Percentiles rank a stretch among this genome's conserved stretches.
Evolutionary conservation across 2,888 invertebrate genomes (phyloP).

Genomic region (Tiphia femorata): DNA sequence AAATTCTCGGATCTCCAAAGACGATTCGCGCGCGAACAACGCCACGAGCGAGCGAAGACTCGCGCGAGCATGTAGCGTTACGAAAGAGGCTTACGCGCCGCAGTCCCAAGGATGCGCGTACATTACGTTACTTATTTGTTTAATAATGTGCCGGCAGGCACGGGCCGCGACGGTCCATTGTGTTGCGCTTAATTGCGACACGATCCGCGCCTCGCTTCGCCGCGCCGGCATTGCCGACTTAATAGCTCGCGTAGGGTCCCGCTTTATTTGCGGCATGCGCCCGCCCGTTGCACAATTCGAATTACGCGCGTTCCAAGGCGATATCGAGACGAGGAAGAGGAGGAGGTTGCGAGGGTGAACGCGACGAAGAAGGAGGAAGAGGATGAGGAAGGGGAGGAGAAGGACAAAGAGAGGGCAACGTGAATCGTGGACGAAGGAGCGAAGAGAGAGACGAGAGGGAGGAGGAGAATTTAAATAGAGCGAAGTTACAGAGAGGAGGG

Average conservation of each 20-base stretch:
- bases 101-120: conserved; percentile 1
- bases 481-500: background rate
- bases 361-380: too few relatives aligned
- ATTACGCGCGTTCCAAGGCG: too few relatives aligned
- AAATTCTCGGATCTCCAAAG: too few relatives aligned
- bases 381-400: background rate
- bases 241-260: conserved; percentile 6
- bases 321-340: too few relatives aligned
- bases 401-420: background rate
- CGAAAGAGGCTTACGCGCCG: too few relatives aligned
- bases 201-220: too few relatives aligned
- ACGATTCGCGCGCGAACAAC: too few relatives aligned
- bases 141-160: background rate
- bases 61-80: too few relatives aligned
- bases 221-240: too few relatives aligned
- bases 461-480: too few relatives aligned
- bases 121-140: background rate
- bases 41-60: too few relatives aligned
- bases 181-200: conserved; percentile 22
- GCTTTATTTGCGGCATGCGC: conserved; percentile 6
- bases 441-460: background rate
- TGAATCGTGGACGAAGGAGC: background rate
- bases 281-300: conserved; percentile 21
- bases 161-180: conserved; percentile 13
- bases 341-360: too few relatives aligned